Conservation (phyloP, 1,140 invertebrate genomes). For the Drosophila elegans region DNA sequence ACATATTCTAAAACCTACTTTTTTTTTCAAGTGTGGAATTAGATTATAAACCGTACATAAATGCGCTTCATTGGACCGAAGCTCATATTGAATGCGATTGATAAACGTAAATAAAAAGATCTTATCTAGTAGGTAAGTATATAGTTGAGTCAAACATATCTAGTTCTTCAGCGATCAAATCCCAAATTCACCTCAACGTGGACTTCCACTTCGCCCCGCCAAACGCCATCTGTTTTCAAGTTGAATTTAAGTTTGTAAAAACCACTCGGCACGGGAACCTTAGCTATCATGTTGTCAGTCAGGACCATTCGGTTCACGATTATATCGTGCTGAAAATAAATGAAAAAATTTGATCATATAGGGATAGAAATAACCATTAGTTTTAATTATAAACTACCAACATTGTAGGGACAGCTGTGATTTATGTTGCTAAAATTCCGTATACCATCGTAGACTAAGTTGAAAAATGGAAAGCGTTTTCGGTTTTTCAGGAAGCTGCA, state of each 20-base stretch:
- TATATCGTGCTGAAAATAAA: constrained; percentile 15
- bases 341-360: neutral
- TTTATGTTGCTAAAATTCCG: constrained; percentile 25
- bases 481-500: constrained; percentile 12
- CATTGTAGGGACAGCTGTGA: constrained; percentile 26
- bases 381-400: neutral
- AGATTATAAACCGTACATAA: neutral
- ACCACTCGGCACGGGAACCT: constrained; percentile 13
- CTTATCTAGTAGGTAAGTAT: neutral
- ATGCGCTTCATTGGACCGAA: constrained; percentile 13
- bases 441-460: constrained; percentile 4
- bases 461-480: constrained; percentile 12
- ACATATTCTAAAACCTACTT: too few relatives aligned
- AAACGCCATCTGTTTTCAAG: neutral
- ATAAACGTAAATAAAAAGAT: neutral
- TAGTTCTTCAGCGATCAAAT: neutral
- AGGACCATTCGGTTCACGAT: constrained; percentile 18
- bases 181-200: constrained; percentile 7
- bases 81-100: neutral
- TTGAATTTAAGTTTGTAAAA: constrained; percentile 3
- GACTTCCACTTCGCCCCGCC: constrained; percentile 7
- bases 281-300: constrained; percentile 17
- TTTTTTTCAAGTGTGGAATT: neutral
- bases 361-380: neutral
- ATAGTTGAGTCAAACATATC: neutral